Base-by-base conservation (phyloP, 2,113 vertebrate genomes). In the Paradisaea rubra region DNA sequence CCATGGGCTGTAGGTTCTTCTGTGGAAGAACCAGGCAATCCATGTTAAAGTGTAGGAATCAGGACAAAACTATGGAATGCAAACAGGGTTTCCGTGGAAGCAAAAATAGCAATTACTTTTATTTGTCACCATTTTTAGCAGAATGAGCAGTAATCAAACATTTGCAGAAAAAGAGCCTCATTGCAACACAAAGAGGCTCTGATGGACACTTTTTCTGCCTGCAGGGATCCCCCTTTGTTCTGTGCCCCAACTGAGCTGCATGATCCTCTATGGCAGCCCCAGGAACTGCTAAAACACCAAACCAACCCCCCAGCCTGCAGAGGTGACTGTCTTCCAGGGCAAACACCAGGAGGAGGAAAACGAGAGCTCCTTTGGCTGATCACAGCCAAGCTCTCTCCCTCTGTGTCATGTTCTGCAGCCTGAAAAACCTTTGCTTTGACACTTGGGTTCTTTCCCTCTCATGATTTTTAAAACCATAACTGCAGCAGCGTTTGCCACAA, bases 331-430 rank as follows among this genome's bases (percentile, higher is more conserved):
- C 21, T 76, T 49, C 49, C 37, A n/a, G 42, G 7, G 37, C 23
- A n/a, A 27, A 52, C 24, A 25, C 3, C 37, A 14, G 5, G 11
- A 66, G 3, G n/a, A 78, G 14, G 28, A 63, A 53, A 72, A 41
- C 1, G 6, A 45, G 20, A 66, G 44, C 21, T 53, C 1, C 22
- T 61, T 39, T 57, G 65, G 20, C 33, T 84, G 27, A 15, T 10
- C 17, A 7, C 2, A 53, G 64, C 68, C 44, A 50, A 39, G 23
- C 53, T 41, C 53, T 68, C 74, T 35, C 50, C 45, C 4, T 16
- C 25, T 17, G 17, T 0, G 0, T 23, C 5, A 0, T 3, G 6
- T 20, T 56, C 60, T 53, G 56, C 56, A 61, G 11, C 60, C 45
- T 39, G 33, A 25, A 44, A 56, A 64, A 39, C 41, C 20, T 57